Percentiles rank a stretch among this genome's conserved stretches.
These are phyloP conservation scores for Thecophora atra DNA, from an alignment of 2,888 invertebrate species.

Conservation along the genomic window DNA sequence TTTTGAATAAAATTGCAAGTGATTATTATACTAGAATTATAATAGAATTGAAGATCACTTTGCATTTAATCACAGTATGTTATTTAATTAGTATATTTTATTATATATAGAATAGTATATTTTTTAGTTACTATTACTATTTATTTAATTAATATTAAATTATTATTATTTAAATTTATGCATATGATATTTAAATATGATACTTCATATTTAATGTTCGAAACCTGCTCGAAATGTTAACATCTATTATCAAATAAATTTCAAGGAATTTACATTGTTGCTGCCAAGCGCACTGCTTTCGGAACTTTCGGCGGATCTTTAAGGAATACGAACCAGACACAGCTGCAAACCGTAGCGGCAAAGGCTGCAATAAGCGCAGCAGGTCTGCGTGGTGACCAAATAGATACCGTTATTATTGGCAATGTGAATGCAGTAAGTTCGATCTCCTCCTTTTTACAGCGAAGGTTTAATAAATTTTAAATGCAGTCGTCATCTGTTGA, in stretches of 20 bases:
- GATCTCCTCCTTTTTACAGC: neutral
- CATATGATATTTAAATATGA: no score
- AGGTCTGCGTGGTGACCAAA: slow-evolving; percentile 82
- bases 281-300: slow-evolving; percentile 96
- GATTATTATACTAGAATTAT: no score
- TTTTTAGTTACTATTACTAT: no score
- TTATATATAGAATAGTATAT: no score
- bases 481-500: slow-evolving; percentile 78
- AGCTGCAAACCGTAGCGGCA: slow-evolving; percentile 83
- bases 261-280: slow-evolving; percentile 88
- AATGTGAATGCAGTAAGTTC: slow-evolving; percentile 83
- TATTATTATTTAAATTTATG: no score
- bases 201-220: no score
- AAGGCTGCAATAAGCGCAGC: slow-evolving; percentile 82
- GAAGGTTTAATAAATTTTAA: neutral
- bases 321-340: slow-evolving; percentile 76
- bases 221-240: no score
- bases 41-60: no score
- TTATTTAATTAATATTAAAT: no score
- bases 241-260: neutral
- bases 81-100: no score
- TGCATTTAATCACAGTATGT: no score
- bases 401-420: slow-evolving; percentile 91
- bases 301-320: slow-evolving; percentile 93
- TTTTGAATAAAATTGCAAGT: no score